These are phyloP conservation scores for Meleagris gallopavo DNA, from an alignment of 2,113 vertebrate genomes.

Conservation along the genomic window DNA sequence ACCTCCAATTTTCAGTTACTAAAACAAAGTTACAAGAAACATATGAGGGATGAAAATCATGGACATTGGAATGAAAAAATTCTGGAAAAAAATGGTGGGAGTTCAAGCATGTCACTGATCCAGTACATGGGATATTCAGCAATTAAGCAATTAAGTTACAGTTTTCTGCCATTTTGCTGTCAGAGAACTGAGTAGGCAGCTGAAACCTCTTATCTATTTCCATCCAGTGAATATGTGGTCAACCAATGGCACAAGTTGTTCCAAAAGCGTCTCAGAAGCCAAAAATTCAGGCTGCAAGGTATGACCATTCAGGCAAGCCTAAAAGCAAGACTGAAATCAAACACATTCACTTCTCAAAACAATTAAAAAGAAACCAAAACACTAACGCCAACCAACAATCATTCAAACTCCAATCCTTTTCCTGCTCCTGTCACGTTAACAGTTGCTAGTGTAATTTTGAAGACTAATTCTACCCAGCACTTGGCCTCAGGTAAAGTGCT, in stretches of 20 bases:
- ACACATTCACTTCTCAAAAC: neutral
- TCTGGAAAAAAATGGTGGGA: neutral
- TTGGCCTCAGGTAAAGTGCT: neutral
- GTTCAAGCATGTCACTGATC: neutral
- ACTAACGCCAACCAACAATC: neutral
- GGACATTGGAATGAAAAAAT: neutral
- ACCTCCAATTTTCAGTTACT: neutral
- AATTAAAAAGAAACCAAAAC: neutral
- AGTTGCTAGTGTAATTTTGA: neutral
- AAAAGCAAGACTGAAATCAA: neutral
- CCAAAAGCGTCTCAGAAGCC: neutral
- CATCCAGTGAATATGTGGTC: neutral
- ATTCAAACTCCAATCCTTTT: neutral
- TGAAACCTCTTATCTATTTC: neutral
- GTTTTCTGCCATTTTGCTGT: neutral
- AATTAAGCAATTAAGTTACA: neutral
- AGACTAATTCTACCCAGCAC: neutral
- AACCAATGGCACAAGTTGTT: neutral
- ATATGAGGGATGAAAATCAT: neutral
- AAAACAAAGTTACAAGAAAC: neutral
- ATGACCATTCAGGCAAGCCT: neutral
- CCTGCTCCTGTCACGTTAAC: neutral
- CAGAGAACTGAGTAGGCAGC: neutral
- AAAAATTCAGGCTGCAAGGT: neutral
- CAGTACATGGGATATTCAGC: neutral